Base-by-base conservation (phyloP, 2,797 vertebrate genomes). In the Cephalopachus bancanus region DNA sequence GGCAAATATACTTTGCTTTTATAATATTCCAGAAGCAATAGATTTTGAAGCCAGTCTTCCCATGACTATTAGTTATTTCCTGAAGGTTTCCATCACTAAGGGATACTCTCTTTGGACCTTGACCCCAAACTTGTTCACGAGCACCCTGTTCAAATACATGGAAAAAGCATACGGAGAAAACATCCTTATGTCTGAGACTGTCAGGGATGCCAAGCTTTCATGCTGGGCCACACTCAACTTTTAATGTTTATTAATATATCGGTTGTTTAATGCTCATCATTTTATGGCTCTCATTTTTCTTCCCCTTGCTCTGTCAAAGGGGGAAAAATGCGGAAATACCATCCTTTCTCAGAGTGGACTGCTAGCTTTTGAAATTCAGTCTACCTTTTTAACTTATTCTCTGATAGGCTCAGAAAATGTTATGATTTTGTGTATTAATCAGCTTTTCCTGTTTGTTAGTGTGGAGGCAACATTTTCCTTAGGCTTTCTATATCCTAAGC, bases 351-450 rank as follows among this genome's bases (percentile, higher is more conserved):
- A 75, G 15, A 92, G 59, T 24, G 10, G 20, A 19, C 26, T 72
- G 7, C 20, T 62, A 65, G 9, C 15, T 30, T 71, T 69, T 91
- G 89, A 80, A 90, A 88, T 88, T 80, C 33, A 64, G n/a, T 93
- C 62, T 83, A 84, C n/a, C 49, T 94, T 81, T 22, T 69, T 83
- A 86, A 57, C 33, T 51, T 85, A 22, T 85, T 92, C 64, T 87
- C 49, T 55, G 60, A 87, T 83, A 17, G 49, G 5, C 30, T 67
- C 44, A 89, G 30, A 76, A 94, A 96, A 78, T 44, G n/a, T 81
- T 85, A 33, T 3, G 17, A 33, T 79, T 94, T 93, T 95, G 44
- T 62, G 1, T 76, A 55, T 55, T 89, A 62, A 53, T 5, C 20
- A 64, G 22, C 1, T 64, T 57, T 44, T 67, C 26, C 33, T 69